Percentiles rank a stretch among this genome's conserved stretches.
Evolutionary conservation across 2,797 vertebrate genomes (phyloP).

Genomic region (Protonibea diacanthus): DNA sequence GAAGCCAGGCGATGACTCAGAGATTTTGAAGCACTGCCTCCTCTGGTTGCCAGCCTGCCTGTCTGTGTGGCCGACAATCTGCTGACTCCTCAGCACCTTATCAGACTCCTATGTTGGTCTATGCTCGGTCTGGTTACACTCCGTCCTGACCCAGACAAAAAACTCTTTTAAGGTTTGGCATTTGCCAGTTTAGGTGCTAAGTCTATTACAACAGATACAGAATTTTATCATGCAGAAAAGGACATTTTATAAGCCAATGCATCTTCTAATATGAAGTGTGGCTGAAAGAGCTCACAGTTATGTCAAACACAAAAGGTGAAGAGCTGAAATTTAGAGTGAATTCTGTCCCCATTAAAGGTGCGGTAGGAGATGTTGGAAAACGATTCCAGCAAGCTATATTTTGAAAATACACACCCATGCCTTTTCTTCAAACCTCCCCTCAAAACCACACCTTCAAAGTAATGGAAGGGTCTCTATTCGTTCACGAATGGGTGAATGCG

Average conservation of each 20-base stretch:
- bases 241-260: not conserved
- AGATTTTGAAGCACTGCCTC: slow-evolving; percentile 60
- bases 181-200: not conserved
- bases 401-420: no score
- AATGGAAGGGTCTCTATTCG: no score
- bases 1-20: slow-evolving; percentile 75
- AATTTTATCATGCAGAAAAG: not conserved
- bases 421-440: no score
- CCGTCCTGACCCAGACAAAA: slow-evolving; percentile 27
- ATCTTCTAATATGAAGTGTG: not conserved
- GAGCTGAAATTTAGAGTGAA: not conserved
- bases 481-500: no score
- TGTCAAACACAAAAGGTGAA: not conserved
- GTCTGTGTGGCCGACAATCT: slow-evolving; percentile 61
- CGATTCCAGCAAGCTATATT: no score
- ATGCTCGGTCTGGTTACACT: slow-evolving; percentile 33
- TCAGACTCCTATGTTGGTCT: slow-evolving; percentile 50
- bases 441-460: no score
- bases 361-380: no score
- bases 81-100: slow-evolving; percentile 60
- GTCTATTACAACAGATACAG: not conserved
- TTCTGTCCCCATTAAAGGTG: no score
- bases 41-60: slow-evolving; percentile 58
- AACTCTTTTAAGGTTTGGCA: not conserved
- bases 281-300: not conserved